Percentiles rank a stretch among this genome's conserved stretches.
Evolutionary conservation across 2,113 vertebrate genomes (phyloP).

Genomic region (Pardalotus punctatus): DNA sequence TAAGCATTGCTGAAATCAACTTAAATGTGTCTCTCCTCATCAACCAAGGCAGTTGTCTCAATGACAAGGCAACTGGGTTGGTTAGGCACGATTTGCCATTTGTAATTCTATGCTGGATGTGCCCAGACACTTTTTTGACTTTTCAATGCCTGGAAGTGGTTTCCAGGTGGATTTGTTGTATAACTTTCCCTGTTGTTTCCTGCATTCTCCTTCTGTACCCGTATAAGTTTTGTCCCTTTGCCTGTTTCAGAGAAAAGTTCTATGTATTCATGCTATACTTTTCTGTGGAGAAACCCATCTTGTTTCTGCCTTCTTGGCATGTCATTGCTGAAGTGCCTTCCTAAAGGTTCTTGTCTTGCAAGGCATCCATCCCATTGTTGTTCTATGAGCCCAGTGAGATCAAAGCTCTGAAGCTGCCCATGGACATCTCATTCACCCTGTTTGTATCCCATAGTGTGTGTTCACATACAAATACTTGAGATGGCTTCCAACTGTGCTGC

Average conservation of each 20-base stretch:
- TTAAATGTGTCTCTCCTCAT: not conserved
- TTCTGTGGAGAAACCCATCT: not conserved
- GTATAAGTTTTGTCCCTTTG: not conserved
- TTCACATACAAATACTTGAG: not conserved
- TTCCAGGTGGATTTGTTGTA: not conserved
- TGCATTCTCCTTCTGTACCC: not conserved
- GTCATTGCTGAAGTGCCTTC: not conserved
- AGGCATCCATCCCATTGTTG: not conserved
- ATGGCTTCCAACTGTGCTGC: not conserved
- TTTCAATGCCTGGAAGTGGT: not conserved
- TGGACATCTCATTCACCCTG: not conserved
- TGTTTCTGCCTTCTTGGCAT: not conserved
- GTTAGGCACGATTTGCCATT: not conserved
- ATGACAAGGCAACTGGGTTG: not conserved
- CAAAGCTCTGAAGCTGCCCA: not conserved
- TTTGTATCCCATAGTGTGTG: not conserved
- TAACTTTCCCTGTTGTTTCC: not conserved
- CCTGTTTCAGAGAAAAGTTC: not conserved
- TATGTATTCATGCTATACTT: not conserved
- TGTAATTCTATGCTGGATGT: not conserved
- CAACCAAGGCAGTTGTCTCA: not conserved
- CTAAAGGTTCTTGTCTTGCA: not conserved
- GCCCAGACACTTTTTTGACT: not conserved
- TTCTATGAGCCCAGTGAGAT: not conserved
- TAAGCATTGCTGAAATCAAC: not conserved